A percentile compares a stretch with the other conserved stretches of the same genome.
Evolutionary conservation across 2,113 vertebrate genomes (phyloP).

Genomic region (Hyperoodon ampullatus): DNA sequence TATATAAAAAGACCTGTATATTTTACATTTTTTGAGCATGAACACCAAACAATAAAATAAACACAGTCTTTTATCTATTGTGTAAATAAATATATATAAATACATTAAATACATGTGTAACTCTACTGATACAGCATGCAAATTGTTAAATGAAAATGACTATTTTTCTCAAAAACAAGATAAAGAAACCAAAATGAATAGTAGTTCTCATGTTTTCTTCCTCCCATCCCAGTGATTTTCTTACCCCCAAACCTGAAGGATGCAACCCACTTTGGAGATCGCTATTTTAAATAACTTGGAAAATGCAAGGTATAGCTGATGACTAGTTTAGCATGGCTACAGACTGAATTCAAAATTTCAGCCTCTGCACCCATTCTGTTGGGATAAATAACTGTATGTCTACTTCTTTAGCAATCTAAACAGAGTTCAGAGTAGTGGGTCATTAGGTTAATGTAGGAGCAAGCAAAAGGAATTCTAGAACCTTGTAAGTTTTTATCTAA

Average conservation of each 20-base stretch:
- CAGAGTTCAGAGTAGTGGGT: neutral
- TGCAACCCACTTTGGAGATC: neutral
- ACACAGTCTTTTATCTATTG: neutral
- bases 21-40: neutral
- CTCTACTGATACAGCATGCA: neutral
- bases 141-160: neutral
- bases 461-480: neutral
- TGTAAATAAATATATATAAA: neutral
- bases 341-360: neutral
- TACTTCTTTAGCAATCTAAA: neutral
- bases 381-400: neutral
- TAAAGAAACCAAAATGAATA: neutral
- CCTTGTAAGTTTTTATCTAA: neutral
- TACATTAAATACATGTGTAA: neutral
- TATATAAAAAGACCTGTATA: neutral
- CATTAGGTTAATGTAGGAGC: neutral
- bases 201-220: neutral
- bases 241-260: neutral
- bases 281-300: neutral
- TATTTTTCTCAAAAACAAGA: neutral
- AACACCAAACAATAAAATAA: neutral
- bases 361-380: neutral
- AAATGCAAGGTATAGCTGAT: neutral
- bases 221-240: neutral
- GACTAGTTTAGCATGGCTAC: neutral